Conservation (phyloP, 1,140 invertebrate genomes). For the Nilaparvata lugens region DNA sequence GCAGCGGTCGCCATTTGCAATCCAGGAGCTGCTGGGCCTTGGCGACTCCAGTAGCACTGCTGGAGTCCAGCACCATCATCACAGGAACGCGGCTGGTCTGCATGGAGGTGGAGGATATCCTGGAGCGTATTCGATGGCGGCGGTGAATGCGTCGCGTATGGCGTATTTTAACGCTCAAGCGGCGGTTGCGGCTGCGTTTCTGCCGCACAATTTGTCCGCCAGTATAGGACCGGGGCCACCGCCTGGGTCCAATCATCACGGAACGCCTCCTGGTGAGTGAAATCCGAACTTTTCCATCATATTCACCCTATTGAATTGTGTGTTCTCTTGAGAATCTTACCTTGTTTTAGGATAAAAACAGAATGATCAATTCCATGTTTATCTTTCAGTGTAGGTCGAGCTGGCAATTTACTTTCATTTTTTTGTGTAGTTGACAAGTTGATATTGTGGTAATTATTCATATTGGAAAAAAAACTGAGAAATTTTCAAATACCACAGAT, state of each 20-base stretch:
- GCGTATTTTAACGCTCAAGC: conserved; percentile 82
- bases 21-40: conserved; percentile 79
- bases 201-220: conserved; percentile 48
- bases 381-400: too few species aligned
- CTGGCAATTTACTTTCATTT: too few species aligned
- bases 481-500: too few species aligned
- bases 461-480: too few species aligned
- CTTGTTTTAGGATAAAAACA: too few species aligned
- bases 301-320: conserved; percentile 18
- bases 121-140: conserved; percentile 43
- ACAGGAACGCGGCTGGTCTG: conserved; percentile 35
- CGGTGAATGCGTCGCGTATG: conserved; percentile 54
- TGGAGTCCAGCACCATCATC: conserved; percentile 23
- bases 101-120: conserved; percentile 32
- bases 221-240: conserved; percentile 6
- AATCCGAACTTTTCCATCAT: background rate
- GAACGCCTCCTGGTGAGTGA: conserved; percentile 26
- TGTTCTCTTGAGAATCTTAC: conserved; percentile 35
- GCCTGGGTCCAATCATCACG: conserved; percentile 10
- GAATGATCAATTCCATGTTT: too few species aligned
- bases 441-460: too few species aligned
- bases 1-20: conserved; percentile 82
- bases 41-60: conserved; percentile 15
- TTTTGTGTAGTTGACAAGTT: too few species aligned
- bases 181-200: conserved; percentile 75